A percentile compares a stretch with the other conserved stretches of the same genome.
Conservation (phyloP, 92 coral and sea anemone species). For the Epizoanthus rinbou region DNA sequence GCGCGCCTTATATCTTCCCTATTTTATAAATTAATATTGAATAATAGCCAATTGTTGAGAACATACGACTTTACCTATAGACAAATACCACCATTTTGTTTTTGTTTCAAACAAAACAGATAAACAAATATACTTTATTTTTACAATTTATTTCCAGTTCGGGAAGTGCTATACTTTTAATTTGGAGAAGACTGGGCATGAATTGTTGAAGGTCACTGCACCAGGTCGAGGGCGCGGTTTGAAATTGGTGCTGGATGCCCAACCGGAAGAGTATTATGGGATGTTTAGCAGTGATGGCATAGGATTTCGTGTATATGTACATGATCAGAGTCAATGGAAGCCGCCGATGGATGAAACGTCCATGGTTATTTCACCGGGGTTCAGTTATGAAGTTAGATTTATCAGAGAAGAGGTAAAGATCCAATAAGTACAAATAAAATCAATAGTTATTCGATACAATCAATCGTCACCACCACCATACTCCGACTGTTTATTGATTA, state of each 20-base stretch:
- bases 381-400: slow-evolving; percentile 42
- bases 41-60: too few species aligned
- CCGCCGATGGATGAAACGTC: slow-evolving; percentile 47
- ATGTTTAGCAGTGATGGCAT: slow-evolving; percentile 41
- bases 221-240: slow-evolving; percentile 40
- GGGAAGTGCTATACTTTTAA: slow-evolving; percentile 72
- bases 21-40: too few species aligned
- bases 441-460: too few species aligned
- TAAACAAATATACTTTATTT: too few species aligned
- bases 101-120: too few species aligned
- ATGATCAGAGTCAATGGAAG: slow-evolving; percentile 41
- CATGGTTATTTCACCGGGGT: slow-evolving; percentile 50
- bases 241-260: slow-evolving; percentile 40
- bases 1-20: too few species aligned
- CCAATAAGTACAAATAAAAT: too few species aligned
- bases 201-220: slow-evolving; percentile 30
- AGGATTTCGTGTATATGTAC: slow-evolving; percentile 54
- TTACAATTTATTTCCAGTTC: slow-evolving; percentile 12
- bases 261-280: slow-evolving; percentile 68
- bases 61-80: too few species aligned
- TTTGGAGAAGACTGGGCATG: slow-evolving; percentile 53
- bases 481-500: too few species aligned
- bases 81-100: too few species aligned
- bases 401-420: slow-evolving; percentile 29
- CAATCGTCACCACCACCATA: too few species aligned